Evolutionary conservation across 2,888 invertebrate genomes (phyloP).

Genomic region (Oligia latruncula): DNA sequence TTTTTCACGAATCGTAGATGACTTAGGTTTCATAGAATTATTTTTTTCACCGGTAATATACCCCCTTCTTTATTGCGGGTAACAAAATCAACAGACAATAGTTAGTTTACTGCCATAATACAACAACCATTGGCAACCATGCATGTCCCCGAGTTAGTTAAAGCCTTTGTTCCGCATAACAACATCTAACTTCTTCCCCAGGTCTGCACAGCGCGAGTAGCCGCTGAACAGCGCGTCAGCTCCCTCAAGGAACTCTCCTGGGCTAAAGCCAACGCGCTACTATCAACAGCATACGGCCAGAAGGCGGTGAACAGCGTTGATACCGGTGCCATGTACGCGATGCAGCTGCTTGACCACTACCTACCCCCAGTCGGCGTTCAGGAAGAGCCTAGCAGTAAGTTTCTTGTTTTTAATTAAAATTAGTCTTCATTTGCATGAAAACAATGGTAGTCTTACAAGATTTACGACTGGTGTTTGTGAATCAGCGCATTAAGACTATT

Average conservation of each 20-base stretch:
- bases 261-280: conserved; percentile 93
- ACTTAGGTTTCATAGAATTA: background rate
- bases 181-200: conserved; percentile 64
- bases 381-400: conserved; percentile 88
- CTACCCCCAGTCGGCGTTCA: conserved; percentile 89
- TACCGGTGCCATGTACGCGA: conserved; percentile 92
- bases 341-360: conserved; percentile 93
- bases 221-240: conserved; percentile 90
- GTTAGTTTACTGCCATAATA: background rate
- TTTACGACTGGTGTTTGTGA: background rate
- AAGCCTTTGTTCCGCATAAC: background rate
- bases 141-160: background rate
- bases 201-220: conserved; percentile 86
- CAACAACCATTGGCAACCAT: background rate
- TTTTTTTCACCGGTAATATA: background rate
- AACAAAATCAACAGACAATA: background rate
- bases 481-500: background rate
- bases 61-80: background rate
- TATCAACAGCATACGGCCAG: conserved; percentile 92
- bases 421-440: background rate
- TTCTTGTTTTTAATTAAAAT: background rate
- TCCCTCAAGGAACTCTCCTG: conserved; percentile 92
- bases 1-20: background rate
- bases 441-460: background rate
- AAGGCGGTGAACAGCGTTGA: conserved; percentile 92